A percentile compares a stretch with the other conserved stretches of the same genome.
Conservation (phyloP, 2,113 vertebrate species). For the Sebastes fasciatus region DNA sequence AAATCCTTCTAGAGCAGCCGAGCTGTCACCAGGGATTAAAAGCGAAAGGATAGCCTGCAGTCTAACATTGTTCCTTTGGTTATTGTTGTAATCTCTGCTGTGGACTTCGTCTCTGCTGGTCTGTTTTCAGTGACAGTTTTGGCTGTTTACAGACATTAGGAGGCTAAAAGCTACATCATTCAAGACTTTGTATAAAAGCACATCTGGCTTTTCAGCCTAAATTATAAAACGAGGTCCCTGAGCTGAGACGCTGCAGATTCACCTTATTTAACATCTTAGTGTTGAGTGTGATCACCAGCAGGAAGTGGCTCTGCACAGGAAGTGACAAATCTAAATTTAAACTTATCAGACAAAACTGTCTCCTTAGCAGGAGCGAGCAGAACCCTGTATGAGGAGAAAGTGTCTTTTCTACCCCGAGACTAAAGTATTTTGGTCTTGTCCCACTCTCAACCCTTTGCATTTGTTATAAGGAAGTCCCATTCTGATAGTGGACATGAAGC, state of each 20-base stretch:
- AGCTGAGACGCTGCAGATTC: slow-evolving; percentile 17
- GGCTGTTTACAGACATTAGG: slow-evolving; percentile 22
- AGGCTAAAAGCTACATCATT: slow-evolving; percentile 32
- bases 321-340: slow-evolving; percentile 57
- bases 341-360: slow-evolving; percentile 40
- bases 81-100: background rate
- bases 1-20: background rate
- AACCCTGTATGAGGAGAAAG: slow-evolving; percentile 5
- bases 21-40: slow-evolving; percentile 30
- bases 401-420: background rate
- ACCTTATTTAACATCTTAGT: slow-evolving; percentile 44
- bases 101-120: background rate
- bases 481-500: background rate
- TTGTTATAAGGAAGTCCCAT: background rate
- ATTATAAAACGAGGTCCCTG: slow-evolving; percentile 22
- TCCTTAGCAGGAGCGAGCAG: slow-evolving; percentile 6
- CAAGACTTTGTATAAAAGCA: slow-evolving; percentile 15
- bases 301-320: slow-evolving; percentile 49
- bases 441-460: slow-evolving; percentile 4
- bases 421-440: slow-evolving; percentile 1
- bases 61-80: background rate
- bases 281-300: slow-evolving; percentile 34
- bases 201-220: slow-evolving; percentile 28
- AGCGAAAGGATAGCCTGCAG: slow-evolving; percentile 1
- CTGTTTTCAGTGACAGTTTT: background rate